These are phyloP conservation scores for Sandelia bainsii DNA, from an alignment of 2,797 vertebrate species.

Conservation along the genomic window DNA sequence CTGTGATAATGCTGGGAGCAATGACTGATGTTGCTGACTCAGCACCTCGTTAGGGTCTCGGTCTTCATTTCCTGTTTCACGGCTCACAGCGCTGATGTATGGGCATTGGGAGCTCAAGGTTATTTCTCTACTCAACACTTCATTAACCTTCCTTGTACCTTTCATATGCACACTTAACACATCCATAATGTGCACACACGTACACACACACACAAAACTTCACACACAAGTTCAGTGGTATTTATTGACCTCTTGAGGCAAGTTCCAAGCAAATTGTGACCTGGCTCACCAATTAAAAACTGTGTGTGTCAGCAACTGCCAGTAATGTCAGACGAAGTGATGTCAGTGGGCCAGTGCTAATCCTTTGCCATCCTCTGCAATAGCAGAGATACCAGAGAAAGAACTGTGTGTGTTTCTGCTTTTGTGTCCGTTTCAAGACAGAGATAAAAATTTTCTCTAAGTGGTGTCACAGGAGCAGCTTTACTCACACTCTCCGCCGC, in stretches of 20 bases:
- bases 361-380: slow-evolving; percentile 24
- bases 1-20: slow-evolving; percentile 60
- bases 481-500: slow-evolving; percentile 88
- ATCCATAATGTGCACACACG: slow-evolving; percentile 27
- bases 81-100: slow-evolving; percentile 79
- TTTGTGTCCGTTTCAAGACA: background rate
- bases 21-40: slow-evolving; percentile 83
- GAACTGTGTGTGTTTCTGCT: slow-evolving; percentile 1
- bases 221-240: slow-evolving; percentile 29
- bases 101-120: slow-evolving; percentile 77
- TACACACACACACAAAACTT: slow-evolving; percentile 1
- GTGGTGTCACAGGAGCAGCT: slow-evolving; percentile 14
- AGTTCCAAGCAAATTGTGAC: slow-evolving; percentile 56
- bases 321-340: slow-evolving; percentile 48
- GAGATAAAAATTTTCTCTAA: slow-evolving; percentile 20
- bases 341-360: slow-evolving; percentile 31
- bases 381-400: slow-evolving; percentile 17
- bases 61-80: slow-evolving; percentile 82
- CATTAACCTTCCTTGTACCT: slow-evolving; percentile 78
- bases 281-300: slow-evolving; percentile 60
- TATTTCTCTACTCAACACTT: slow-evolving; percentile 81
- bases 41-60: slow-evolving; percentile 80
- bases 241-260: slow-evolving; percentile 50
- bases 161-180: slow-evolving; percentile 59
- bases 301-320: slow-evolving; percentile 30